Conservation (phyloP, 2,113 vertebrate genomes). For the Strix aluco region DNA sequence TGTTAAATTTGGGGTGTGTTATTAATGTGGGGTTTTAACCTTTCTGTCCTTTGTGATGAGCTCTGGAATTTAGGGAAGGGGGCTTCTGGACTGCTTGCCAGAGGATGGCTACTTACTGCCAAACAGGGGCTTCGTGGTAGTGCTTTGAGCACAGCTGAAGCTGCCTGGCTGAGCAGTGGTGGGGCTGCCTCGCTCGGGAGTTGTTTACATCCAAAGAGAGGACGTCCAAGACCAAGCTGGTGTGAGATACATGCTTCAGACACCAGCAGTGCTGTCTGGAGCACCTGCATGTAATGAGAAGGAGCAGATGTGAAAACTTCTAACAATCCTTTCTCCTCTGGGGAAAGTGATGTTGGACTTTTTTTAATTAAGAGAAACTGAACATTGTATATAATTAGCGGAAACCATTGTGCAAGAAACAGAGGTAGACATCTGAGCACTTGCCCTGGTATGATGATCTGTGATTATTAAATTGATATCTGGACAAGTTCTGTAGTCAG, state of each 20-base stretch:
- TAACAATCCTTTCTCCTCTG: not conserved
- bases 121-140: fast-evolving
- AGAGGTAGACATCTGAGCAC: not conserved
- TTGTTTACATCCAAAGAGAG: fast-evolving
- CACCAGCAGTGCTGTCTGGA: not conserved
- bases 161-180: not conserved
- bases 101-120: not conserved
- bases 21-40: not conserved
- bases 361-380: not conserved
- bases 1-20: not conserved
- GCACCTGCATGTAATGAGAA: not conserved
- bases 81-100: not conserved
- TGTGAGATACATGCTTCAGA: fast-evolving
- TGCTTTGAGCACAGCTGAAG: not conserved
- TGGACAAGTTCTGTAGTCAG: not conserved
- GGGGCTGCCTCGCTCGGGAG: not conserved
- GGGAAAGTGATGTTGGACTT: not conserved
- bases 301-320: not conserved
- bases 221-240: not conserved
- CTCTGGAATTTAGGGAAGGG: not conserved
- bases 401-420: not conserved
- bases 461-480: not conserved
- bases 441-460: not conserved
- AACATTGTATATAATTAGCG: not conserved
- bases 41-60: not conserved